A percentile compares a stretch with the other conserved stretches of the same genome.
Conservation (phyloP, 2,888 invertebrate genomes). For the Catocala sponsa region DNA sequence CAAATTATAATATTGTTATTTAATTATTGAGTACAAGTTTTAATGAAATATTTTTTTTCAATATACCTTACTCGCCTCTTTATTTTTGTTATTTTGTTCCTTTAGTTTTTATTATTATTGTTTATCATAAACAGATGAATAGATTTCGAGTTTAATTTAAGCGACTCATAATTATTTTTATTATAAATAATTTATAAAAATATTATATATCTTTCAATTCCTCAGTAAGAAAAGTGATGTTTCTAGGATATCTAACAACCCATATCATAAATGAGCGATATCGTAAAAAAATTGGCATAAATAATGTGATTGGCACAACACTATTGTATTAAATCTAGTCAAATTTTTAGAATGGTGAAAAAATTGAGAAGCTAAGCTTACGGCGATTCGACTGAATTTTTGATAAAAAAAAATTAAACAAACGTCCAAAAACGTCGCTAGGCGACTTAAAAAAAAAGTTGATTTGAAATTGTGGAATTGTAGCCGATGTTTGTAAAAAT, state of each 20-base stretch:
- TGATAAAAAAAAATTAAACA: conserved; percentile 66
- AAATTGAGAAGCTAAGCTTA: conserved; percentile 71
- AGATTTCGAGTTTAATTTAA: conserved; percentile 68
- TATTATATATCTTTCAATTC: conserved; percentile 79
- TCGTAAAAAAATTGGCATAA: conserved; percentile 68
- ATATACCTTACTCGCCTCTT: conserved; percentile 84
- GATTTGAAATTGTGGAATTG: conserved; percentile 86
- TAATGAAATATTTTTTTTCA: conserved; percentile 85
- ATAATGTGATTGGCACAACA: conserved; percentile 75
- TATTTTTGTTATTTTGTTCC: conserved; percentile 87
- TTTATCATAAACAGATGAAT: conserved; percentile 78
- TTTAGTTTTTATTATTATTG: conserved; percentile 86
- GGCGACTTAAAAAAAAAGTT: conserved; percentile 77
- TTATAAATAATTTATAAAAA: conserved; percentile 63
- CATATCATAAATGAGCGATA: conserved; percentile 52
- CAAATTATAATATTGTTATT: conserved; percentile 88
- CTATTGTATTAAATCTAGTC: conserved; percentile 84
- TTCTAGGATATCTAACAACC: conserved; percentile 59
- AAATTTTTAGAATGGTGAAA: conserved; percentile 79
- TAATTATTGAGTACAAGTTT: conserved; percentile 88
- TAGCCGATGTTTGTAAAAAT: conserved; percentile 67
- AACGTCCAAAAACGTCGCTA: conserved; percentile 84
- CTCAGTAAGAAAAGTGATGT: conserved; percentile 78
- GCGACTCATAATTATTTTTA: conserved; percentile 75
- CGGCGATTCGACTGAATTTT: conserved; percentile 83